Evolutionary conservation across 2,113 vertebrate species (phyloP).

Genomic region (Panthera uncia): DNA sequence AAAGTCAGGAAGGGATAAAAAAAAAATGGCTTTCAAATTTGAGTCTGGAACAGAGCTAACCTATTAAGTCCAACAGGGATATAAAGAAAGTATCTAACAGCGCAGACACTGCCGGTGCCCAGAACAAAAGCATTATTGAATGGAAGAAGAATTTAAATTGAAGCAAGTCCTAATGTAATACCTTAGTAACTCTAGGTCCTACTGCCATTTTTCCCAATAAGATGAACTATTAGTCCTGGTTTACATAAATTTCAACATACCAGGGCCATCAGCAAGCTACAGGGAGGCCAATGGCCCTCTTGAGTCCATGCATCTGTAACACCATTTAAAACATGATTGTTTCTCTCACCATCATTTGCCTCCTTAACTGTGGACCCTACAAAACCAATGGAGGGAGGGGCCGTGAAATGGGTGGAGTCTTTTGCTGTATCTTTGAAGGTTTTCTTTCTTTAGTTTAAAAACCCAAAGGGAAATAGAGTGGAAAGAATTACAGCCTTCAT

Average conservation of each 20-base stretch:
- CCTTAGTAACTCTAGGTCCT: slow-evolving; percentile 28
- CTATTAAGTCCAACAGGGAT: slow-evolving; percentile 53
- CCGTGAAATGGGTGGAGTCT: background rate
- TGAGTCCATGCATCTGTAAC: slow-evolving; percentile 22
- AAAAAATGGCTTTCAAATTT: slow-evolving; percentile 62
- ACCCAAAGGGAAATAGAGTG: slow-evolving; percentile 15
- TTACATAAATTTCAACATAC: slow-evolving; percentile 60
- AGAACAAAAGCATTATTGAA: slow-evolving; percentile 68
- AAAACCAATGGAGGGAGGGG: background rate
- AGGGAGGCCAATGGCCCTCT: background rate
- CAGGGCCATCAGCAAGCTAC: background rate
- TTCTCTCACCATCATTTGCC: background rate
- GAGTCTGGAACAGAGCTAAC: slow-evolving; percentile 67
- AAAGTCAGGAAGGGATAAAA: slow-evolving; percentile 19
- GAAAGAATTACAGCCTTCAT: slow-evolving; percentile 19
- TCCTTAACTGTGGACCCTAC: background rate
- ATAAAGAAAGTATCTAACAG: slow-evolving; percentile 57
- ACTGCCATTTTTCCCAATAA: slow-evolving; percentile 58
- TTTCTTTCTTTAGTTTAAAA: slow-evolving; percentile 58
- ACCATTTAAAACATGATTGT: slow-evolving; percentile 15
- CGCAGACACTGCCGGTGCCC: background rate
- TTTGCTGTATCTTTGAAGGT: slow-evolving; percentile 20
- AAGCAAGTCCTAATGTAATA: slow-evolving; percentile 41
- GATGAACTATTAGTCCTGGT: slow-evolving; percentile 59
- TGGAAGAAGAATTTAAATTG: slow-evolving; percentile 47